phyloP scores from a whole-genome alignment of 1,140 invertebrate species.

The Thalassaphorura encarpata region DNA sequence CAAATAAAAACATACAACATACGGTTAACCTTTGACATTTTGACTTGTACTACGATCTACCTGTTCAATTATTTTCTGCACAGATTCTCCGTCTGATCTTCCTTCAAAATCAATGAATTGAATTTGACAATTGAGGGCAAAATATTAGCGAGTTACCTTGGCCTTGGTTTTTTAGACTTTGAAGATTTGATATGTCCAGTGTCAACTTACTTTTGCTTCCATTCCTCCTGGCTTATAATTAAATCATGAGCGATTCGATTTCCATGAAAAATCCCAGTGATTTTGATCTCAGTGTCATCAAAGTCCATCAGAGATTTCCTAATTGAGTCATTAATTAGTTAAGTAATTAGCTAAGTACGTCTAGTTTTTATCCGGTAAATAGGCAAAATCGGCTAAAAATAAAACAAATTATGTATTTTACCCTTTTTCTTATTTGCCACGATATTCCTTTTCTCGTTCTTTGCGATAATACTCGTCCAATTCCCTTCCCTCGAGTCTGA shows the following conservation, averaged over 20 bases:
- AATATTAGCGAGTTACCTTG: slow-evolving; percentile 55
- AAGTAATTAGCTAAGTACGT: too few relatives aligned
- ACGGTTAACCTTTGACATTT: too few relatives aligned
- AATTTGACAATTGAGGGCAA: slow-evolving; percentile 74
- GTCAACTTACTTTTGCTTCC: slow-evolving; percentile 45
- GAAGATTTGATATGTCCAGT: slow-evolving; percentile 73
- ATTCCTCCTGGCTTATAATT: slow-evolving; percentile 70
- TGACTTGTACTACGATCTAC: too few relatives aligned
- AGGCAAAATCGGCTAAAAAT: background rate
- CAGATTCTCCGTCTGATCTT: slow-evolving; percentile 90
- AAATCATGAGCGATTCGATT: slow-evolving; percentile 66
- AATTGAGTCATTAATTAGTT: background rate
- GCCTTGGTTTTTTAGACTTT: slow-evolving; percentile 88
- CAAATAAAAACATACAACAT: too few relatives aligned
- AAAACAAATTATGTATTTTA: slow-evolving; percentile 12
- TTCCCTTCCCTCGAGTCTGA: slow-evolving; percentile 80
- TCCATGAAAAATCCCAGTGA: slow-evolving; percentile 60
- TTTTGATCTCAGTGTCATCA: slow-evolving; percentile 64
- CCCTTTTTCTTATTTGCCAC: slow-evolving; percentile 44
- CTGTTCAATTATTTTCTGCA: slow-evolving; percentile 80
- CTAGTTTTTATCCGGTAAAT: too few relatives aligned
- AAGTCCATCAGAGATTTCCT: slow-evolving; percentile 40
- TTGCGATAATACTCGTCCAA: slow-evolving; percentile 68
- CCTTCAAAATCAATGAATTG: slow-evolving; percentile 98
- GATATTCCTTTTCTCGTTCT: slow-evolving; percentile 42